These are phyloP conservation scores for Drosophila nannoptera DNA, from an alignment of 1,140 invertebrate genomes.

Conservation along the genomic window DNA sequence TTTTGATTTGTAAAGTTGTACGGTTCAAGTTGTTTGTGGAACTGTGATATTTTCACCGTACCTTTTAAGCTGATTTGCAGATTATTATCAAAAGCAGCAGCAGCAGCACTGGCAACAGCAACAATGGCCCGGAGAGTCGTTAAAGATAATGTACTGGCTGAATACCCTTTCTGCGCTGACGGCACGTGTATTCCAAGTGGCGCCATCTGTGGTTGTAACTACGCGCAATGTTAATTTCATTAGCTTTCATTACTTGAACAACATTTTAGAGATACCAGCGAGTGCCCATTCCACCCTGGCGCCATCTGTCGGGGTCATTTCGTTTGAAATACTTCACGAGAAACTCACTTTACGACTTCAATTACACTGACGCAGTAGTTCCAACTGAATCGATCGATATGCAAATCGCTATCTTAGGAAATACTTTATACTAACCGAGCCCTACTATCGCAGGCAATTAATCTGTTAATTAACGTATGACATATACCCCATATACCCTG, in stretches of 20 bases:
- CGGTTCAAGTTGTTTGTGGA: constrained; percentile 34
- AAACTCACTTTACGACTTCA: too few relatives aligned
- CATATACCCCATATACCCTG: constrained; percentile 23
- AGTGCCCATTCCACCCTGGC: too few relatives aligned
- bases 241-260: constrained; percentile 8
- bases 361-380: too few relatives aligned
- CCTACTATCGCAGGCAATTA: too few relatives aligned
- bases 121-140: constrained; percentile 11
- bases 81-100: constrained; percentile 51
- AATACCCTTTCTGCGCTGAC: constrained; percentile 19
- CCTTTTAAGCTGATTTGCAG: constrained; percentile 65
- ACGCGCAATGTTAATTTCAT: constrained; percentile 10
- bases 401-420: too few relatives aligned
- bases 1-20: constrained; percentile 60
- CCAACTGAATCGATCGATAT: too few relatives aligned
- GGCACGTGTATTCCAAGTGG: constrained; percentile 2
- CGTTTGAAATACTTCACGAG: too few relatives aligned
- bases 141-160: constrained; percentile 27
- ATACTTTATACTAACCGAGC: neutral
- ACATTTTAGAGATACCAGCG: neutral
- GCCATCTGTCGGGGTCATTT: too few relatives aligned
- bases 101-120: neutral
- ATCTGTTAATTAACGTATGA: neutral
- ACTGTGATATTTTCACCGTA: constrained; percentile 45
- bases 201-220: constrained; percentile 15